Evolutionary conservation across 2,113 vertebrate genomes (phyloP).

Genomic region (Haemorhous mexicanus): DNA sequence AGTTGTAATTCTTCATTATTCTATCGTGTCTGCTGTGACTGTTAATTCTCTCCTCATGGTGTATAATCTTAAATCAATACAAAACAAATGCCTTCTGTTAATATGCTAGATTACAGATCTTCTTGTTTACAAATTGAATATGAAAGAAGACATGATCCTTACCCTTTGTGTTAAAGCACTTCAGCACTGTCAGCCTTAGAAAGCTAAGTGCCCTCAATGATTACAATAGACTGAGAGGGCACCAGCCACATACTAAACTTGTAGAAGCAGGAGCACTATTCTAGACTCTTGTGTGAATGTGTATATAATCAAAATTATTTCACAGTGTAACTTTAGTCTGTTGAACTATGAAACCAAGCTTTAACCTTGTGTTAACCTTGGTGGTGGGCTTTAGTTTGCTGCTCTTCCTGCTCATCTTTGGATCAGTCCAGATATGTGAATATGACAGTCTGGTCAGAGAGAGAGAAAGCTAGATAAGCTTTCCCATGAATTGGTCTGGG

Average conservation of each 20-base stretch:
- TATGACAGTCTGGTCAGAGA: neutral
- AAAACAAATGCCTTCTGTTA: neutral
- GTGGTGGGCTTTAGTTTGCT: neutral
- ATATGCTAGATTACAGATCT: neutral
- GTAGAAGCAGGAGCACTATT: neutral
- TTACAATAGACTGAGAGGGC: neutral
- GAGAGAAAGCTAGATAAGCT: neutral
- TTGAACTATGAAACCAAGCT: neutral
- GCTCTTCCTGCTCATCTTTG: neutral
- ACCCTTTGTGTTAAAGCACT: neutral
- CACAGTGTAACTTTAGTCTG: neutral
- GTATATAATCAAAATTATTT: neutral
- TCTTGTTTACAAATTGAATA: neutral
- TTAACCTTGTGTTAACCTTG: neutral
- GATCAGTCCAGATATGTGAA: neutral
- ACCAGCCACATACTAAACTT: accelerated
- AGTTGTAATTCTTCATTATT: neutral
- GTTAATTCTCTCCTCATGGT: neutral
- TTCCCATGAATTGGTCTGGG: neutral
- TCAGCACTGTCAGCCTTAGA: neutral
- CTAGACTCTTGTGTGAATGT: neutral
- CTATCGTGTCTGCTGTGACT: neutral
- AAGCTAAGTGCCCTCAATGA: neutral
- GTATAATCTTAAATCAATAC: neutral
- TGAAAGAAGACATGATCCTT: neutral